Conservation (phyloP, 2,888 invertebrate species). For the Drosophila meridiana region DNA sequence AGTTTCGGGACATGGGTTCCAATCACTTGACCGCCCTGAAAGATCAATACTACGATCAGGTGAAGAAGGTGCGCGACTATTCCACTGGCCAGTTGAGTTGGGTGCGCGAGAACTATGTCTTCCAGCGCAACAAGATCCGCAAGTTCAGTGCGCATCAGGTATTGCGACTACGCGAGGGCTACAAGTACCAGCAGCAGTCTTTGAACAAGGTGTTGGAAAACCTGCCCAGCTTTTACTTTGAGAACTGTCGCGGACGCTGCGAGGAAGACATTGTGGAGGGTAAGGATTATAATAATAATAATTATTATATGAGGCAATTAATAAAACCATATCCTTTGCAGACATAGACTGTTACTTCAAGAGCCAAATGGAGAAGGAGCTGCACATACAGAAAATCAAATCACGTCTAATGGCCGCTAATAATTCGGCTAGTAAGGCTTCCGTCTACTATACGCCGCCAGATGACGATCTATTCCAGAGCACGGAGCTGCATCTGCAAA, state of each 20-base stretch:
- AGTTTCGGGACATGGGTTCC: constrained; percentile 96
- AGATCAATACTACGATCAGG: constrained; percentile 97
- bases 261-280: constrained; percentile 85
- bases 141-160: constrained; percentile 98
- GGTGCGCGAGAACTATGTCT: constrained; percentile 97
- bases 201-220: constrained; percentile 97
- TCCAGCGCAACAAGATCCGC: constrained; percentile 96
- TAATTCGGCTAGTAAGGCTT: constrained; percentile 88
- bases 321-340: constrained; percentile 29
- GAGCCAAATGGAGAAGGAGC: constrained; percentile 81
- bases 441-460: constrained; percentile 92
- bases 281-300: constrained; percentile 43
- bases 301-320: neutral
- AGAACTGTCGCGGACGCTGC: constrained; percentile 95
- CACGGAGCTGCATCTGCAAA: constrained; percentile 84
- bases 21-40: constrained; percentile 93
- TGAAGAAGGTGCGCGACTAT: constrained; percentile 95
- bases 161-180: constrained; percentile 94
- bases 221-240: constrained; percentile 94
- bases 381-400: constrained; percentile 79
- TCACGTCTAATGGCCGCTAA: constrained; percentile 78
- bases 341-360: constrained; percentile 85
- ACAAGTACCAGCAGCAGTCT: constrained; percentile 98
- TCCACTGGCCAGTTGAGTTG: constrained; percentile 95
- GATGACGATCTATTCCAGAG: constrained; percentile 76